Percentiles rank a stretch among this genome's conserved stretches.
phyloP scores from a whole-genome alignment of 2,888 invertebrate species.

The Graphium colonna region DNA sequence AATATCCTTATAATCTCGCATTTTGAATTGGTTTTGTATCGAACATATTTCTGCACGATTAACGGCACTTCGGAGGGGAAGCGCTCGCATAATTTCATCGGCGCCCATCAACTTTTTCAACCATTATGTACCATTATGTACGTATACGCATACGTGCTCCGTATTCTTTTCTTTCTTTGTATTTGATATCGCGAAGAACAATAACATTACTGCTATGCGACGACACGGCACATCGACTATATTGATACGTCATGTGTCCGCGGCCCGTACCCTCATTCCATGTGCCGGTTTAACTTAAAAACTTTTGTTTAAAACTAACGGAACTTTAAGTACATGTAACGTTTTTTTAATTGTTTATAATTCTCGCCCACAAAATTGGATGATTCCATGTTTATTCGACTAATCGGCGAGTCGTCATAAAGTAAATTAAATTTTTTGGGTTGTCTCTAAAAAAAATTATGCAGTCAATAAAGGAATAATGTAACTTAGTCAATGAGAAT shows the following conservation, averaged over 20 bases:
- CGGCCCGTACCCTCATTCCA: conserved; percentile 4
- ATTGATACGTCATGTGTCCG: background rate
- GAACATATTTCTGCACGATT: conserved; percentile 34
- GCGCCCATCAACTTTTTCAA: conserved; percentile 30
- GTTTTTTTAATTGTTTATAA: too few species aligned
- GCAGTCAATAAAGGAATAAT: too few species aligned
- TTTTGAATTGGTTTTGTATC: background rate
- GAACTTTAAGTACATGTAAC: too few species aligned
- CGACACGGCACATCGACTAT: background rate
- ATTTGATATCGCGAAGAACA: conserved; percentile 2
- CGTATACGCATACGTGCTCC: conserved; percentile 22
- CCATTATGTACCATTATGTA: conserved; percentile 33
- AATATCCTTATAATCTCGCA: background rate
- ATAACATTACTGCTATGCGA: background rate
- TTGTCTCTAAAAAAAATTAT: too few species aligned
- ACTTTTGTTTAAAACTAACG: background rate
- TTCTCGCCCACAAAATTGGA: too few species aligned
- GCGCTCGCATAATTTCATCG: conserved; percentile 52
- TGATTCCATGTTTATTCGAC: too few species aligned
- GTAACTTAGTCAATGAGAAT: too few species aligned
- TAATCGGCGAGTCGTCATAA: too few species aligned
- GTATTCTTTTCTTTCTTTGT: conserved; percentile 26
- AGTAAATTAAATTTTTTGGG: too few species aligned
- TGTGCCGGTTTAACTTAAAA: background rate
- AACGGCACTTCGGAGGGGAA: conserved; percentile 47